Evolutionary conservation across 2,113 vertebrate genomes (phyloP).

Genomic region (Etheostoma cragini): DNA sequence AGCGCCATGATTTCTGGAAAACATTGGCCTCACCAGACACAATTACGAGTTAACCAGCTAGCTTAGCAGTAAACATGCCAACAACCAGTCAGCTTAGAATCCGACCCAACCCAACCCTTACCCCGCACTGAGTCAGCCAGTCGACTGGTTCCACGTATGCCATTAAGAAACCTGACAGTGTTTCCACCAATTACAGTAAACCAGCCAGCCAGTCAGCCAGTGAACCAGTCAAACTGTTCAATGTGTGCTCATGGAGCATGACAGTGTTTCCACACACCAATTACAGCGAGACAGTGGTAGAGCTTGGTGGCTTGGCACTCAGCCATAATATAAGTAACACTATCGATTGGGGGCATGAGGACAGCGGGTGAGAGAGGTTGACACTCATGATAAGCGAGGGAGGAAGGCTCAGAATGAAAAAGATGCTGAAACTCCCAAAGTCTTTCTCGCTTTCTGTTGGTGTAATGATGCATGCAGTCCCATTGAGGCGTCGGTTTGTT

Average conservation of each 20-base stretch:
- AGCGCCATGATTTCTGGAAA: background rate
- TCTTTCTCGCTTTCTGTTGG: constrained; percentile 5
- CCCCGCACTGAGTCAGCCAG: constrained; percentile 40
- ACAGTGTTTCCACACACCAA: constrained; percentile 80
- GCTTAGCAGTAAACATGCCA: constrained; percentile 9
- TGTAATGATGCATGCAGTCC: constrained; percentile 23
- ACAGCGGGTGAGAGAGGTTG: constrained; percentile 31
- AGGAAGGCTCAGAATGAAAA: constrained; percentile 31
- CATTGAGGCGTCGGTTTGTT: constrained; percentile 40
- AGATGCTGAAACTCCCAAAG: constrained; percentile 6
- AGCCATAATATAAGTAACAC: constrained; percentile 73
- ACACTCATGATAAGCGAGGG: constrained; percentile 33
- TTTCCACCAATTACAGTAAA: constrained; percentile 71
- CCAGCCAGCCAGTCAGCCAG: constrained; percentile 53
- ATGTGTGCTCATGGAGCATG: constrained; percentile 74
- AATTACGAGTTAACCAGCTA: background rate
- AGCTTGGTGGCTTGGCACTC: constrained; percentile 74
- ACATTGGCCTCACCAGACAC: background rate
- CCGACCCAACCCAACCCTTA: constrained; percentile 22
- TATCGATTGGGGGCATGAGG: constrained; percentile 65
- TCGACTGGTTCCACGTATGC: constrained; percentile 31
- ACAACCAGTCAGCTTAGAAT: background rate
- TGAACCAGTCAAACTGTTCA: constrained; percentile 61
- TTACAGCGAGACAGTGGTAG: constrained; percentile 73
- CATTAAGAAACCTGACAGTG: constrained; percentile 52